Evolutionary conservation across 2,888 invertebrate species (phyloP).

Genomic region (Chelonus formosanus): DNA sequence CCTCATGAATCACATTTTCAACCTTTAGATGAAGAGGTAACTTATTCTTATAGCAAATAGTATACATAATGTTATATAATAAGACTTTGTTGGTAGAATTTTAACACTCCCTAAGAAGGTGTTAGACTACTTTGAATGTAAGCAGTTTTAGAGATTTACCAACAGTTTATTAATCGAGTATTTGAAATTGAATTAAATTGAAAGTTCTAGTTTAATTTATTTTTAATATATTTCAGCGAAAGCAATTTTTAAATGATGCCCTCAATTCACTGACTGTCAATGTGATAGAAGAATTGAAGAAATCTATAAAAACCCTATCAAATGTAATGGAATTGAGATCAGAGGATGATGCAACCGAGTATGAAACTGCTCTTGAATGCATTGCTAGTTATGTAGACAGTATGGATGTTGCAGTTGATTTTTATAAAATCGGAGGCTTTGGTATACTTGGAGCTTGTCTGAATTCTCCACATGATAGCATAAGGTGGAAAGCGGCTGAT

Average conservation of each 20-base stretch:
- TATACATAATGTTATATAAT: no score
- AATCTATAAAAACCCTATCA: constrained; percentile 70
- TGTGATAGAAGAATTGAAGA: constrained; percentile 73
- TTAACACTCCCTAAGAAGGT: neutral
- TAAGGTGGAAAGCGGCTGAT: constrained; percentile 74
- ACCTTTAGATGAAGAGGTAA: constrained; percentile 75
- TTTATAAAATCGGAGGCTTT: constrained; percentile 85
- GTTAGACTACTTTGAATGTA: neutral
- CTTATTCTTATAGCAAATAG: neutral
- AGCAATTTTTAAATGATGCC: constrained; percentile 77
- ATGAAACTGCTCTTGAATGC: constrained; percentile 73
- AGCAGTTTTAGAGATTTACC: constrained; percentile 2
- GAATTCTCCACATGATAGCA: constrained; percentile 69
- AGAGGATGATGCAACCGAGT: constrained; percentile 69
- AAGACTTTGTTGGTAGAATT: neutral
- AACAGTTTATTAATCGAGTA: no score
- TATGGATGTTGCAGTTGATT: constrained; percentile 85
- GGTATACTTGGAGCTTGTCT: constrained; percentile 76
- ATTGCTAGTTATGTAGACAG: constrained; percentile 77
- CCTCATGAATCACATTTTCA: constrained; percentile 65
- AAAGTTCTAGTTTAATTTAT: neutral
- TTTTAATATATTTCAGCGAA: constrained; percentile 68
- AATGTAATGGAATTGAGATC: constrained; percentile 66
- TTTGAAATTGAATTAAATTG: neutral
- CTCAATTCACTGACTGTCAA: constrained; percentile 76